A percentile compares a stretch with the other conserved stretches of the same genome.
These are phyloP conservation scores for Caenorhabditis panamensis DNA, from an alignment of 2,888 invertebrate species.

Conservation along the genomic window DNA sequence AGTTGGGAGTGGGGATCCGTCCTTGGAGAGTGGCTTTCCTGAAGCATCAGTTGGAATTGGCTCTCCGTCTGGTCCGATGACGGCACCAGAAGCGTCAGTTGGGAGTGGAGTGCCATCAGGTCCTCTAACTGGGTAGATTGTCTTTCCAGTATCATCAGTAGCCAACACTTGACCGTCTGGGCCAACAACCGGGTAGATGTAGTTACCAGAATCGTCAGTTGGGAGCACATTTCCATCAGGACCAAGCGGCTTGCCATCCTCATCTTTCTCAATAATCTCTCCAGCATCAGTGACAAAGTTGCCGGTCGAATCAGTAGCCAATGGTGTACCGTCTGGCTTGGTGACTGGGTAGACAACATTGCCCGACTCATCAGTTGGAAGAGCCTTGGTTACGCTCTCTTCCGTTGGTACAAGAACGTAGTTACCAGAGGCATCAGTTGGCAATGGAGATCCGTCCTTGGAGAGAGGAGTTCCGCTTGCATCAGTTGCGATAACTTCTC, in stretches of 20 bases:
- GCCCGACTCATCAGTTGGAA: conserved; percentile 57
- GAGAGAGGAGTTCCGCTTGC: conserved; percentile 44
- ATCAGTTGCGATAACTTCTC: conserved; percentile 51
- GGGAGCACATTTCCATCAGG: conserved; percentile 30
- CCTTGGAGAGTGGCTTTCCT: conserved; percentile 52
- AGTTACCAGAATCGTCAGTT: conserved; percentile 24
- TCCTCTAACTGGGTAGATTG: conserved; percentile 43
- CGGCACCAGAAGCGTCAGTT: conserved; percentile 54
- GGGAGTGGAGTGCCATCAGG: conserved; percentile 58
- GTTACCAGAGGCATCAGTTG: conserved; percentile 52
- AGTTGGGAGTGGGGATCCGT: conserved; percentile 62
- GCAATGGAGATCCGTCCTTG: conserved; percentile 60
- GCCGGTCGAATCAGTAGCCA: conserved; percentile 57
- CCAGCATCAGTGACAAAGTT: conserved; percentile 50
- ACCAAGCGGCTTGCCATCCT: conserved; percentile 54
- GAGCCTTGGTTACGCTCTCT: conserved; percentile 18
- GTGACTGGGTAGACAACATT: conserved; percentile 50
- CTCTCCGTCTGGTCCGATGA: conserved; percentile 50
- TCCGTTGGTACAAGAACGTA: conserved; percentile 46
- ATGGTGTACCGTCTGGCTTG: conserved; percentile 54
- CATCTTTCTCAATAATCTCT: conserved; percentile 50
- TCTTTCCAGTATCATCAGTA: conserved; percentile 66
- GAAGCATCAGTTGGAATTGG: conserved; percentile 50
- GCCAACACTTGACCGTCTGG: conserved; percentile 35
- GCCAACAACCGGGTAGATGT: not conserved